Base-by-base conservation (phyloP, 2,797 vertebrate species). In the Adrianichthys oophorus region DNA sequence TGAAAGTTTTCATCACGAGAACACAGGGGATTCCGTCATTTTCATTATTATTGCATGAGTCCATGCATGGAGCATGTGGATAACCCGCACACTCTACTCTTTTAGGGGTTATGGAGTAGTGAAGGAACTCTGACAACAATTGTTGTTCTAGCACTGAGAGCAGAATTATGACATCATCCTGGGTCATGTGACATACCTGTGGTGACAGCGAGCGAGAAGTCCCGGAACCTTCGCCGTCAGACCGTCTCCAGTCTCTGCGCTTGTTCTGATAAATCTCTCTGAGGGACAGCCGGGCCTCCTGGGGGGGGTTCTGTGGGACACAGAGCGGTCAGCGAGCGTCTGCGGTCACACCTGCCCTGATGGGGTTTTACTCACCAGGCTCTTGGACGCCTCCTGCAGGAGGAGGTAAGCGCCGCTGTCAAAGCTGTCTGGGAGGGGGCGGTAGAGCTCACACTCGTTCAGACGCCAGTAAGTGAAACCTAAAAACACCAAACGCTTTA, bases 401-500 rank as follows among this genome's bases (percentile, higher is more conserved):
- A 92, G 83, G 49, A 78, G 59, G 41, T 77, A 79, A 1, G 92
- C 84, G 0, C 83, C 83, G 7, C 79, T 93, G 84, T 92, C 91
- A 15, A 94, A 88, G 71, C 90, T 92, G 73, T 93, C 92, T 2
- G 96, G 96, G 60, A 96, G 90, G 12, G 92, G 89, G 52, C 68
- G 89, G 55, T 95, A 95, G 56, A 93, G 83, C 23, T 98, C 95
- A 45, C 80, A 92, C 76, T 97, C 96, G 43, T 95, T 93, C 74
- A 94, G 78, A 41, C 92, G 95, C 97, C 97, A 98, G 48, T 96
- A 95, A 0, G 93, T 94, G 62, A 97, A 86, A 29, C 95, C 97
- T 98, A 18, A 7, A 49, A 15, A 48, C 19, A 37, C 17, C 45
- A 41, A 1, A 37, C 10, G 23, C 26, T 55, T 41, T 50, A 0